Evolutionary conservation across 2,888 invertebrate species (phyloP).

Genomic region (Drosophila emarginata): DNA sequence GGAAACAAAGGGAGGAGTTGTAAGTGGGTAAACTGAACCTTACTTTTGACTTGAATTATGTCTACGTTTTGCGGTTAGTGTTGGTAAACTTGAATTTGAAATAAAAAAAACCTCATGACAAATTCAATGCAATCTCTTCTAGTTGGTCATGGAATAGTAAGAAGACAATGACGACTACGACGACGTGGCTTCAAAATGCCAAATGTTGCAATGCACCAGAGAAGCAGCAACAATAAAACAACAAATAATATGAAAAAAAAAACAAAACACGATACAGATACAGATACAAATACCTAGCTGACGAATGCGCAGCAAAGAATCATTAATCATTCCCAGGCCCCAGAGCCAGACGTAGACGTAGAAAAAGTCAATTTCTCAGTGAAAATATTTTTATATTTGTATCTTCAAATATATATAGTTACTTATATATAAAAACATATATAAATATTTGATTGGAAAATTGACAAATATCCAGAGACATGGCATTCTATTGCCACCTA

Average conservation of each 20-base stretch:
- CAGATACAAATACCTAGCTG: constrained; percentile 49
- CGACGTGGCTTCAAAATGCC: constrained; percentile 56
- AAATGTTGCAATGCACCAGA: constrained; percentile 61
- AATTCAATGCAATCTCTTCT: constrained; percentile 63
- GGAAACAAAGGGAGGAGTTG: background rate
- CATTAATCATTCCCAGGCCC: constrained; percentile 78
- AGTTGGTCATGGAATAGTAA: background rate
- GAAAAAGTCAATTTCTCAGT: constrained; percentile 80
- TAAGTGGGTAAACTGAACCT: constrained; percentile 14
- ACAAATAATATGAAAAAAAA: constrained; percentile 1
- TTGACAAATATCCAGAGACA: background rate
- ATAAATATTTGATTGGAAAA: constrained; percentile 26
- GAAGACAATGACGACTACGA: constrained; percentile 27
- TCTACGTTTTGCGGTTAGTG: constrained; percentile 32
- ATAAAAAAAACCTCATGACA: constrained; percentile 48
- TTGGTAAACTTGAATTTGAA: constrained; percentile 47
- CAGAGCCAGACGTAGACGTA: constrained; percentile 52
- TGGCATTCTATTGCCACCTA: background rate
- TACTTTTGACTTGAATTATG: constrained; percentile 38
- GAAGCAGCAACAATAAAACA: constrained; percentile 49
- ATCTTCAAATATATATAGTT: constrained; percentile 31
- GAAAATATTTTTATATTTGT: constrained; percentile 72
- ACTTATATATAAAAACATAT: constrained; percentile 7
- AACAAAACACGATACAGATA: constrained; percentile 42
- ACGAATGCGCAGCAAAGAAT: constrained; percentile 72